Percentiles rank a stretch among this genome's conserved stretches.
Evolutionary conservation across 2,888 invertebrate species (phyloP).

Genomic region (Nineta flava): DNA sequence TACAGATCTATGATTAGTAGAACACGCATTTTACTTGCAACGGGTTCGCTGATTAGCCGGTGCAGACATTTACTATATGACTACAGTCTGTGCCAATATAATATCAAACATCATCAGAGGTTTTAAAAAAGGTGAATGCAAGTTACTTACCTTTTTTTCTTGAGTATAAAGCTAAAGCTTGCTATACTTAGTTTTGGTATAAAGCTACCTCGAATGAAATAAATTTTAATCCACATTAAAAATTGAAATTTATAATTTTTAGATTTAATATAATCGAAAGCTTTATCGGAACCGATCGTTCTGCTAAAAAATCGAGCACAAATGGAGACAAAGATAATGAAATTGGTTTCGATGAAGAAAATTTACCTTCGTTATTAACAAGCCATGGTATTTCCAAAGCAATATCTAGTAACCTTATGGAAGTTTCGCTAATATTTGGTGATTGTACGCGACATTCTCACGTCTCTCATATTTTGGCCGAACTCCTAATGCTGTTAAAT

Average conservation of each 20-base stretch:
- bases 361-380: constrained; percentile 2
- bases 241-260: neutral
- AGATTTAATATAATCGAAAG: neutral
- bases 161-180: no score
- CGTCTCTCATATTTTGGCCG: constrained; percentile 36
- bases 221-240: no score
- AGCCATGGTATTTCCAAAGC: constrained; percentile 28
- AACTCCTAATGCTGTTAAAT: constrained; percentile 48
- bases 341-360: neutral
- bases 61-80: no score
- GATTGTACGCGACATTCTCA: constrained; percentile 23
- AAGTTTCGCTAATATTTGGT: constrained; percentile 27
- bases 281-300: neutral
- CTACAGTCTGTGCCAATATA: no score
- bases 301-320: neutral
- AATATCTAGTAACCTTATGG: constrained; percentile 29
- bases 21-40: no score
- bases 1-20: no score
- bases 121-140: no score
- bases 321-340: neutral
- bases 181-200: no score
- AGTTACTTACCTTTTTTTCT: no score
- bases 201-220: no score
- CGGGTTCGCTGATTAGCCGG: no score
- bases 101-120: no score